A percentile compares a stretch with the other conserved stretches of the same genome.
These are phyloP conservation scores for Oreochromis grahami DNA, from an alignment of 2,797 vertebrate genomes.

Conservation along the genomic window DNA sequence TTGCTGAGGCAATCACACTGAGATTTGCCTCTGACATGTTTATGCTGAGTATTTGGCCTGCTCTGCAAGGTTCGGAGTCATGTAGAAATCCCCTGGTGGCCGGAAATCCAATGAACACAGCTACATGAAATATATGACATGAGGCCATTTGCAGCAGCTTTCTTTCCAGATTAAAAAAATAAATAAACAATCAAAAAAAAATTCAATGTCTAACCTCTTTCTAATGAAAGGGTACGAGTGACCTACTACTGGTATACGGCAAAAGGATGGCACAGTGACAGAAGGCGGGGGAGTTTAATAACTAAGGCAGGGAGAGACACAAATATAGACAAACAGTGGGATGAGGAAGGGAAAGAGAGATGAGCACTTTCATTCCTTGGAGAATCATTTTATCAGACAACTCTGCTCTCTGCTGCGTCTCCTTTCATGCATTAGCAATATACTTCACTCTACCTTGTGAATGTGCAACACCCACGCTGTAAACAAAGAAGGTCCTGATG, in stretches of 20 bases:
- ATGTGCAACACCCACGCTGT: conserved; percentile 38
- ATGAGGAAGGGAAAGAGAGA: conserved; percentile 10
- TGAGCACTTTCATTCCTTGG: conserved; percentile 30
- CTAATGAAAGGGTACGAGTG: not conserved
- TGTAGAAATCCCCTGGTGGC: conserved; percentile 13
- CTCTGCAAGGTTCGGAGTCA: not conserved
- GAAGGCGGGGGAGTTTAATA: conserved; percentile 6
- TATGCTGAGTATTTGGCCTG: conserved; percentile 21
- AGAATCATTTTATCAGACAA: conserved; percentile 34
- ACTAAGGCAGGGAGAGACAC: conserved; percentile 8
- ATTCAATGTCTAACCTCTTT: conserved; percentile 2
- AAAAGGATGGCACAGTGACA: not conserved
- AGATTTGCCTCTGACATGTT: conserved; percentile 39
- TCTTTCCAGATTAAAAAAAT: not conserved
- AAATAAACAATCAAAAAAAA: not conserved
- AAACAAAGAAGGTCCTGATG: conserved; percentile 40
- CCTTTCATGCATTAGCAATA: conserved; percentile 31
- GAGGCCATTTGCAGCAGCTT: not conserved
- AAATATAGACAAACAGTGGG: conserved; percentile 42
- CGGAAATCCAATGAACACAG: not conserved
- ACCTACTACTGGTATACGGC: not conserved
- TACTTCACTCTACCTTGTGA: not conserved
- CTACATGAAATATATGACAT: not conserved
- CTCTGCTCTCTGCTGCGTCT: conserved; percentile 20
- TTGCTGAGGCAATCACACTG: conserved; percentile 42